These are phyloP conservation scores for Apis dorsata DNA, from an alignment of 1,140 invertebrate genomes.

Conservation along the genomic window DNA sequence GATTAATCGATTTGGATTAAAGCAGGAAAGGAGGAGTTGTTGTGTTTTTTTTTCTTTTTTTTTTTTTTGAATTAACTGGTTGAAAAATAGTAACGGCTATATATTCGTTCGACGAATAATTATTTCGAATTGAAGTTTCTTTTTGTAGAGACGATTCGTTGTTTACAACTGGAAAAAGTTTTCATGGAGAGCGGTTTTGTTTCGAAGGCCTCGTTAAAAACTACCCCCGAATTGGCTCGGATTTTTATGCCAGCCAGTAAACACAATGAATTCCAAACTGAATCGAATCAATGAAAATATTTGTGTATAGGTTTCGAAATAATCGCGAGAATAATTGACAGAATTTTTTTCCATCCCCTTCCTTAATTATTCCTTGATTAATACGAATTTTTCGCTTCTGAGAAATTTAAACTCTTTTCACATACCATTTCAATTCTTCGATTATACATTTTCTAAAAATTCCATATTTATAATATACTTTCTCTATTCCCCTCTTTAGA, in stretches of 20 bases:
- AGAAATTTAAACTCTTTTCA: too few species aligned
- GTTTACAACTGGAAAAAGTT: not conserved
- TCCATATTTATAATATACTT: too few species aligned
- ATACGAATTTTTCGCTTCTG: too few species aligned
- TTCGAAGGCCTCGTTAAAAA: constrained; percentile 2
- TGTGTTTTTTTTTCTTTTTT: too few species aligned
- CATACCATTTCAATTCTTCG: too few species aligned
- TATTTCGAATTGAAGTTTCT: not conserved
- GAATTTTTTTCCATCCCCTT: not conserved
- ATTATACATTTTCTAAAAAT: too few species aligned
- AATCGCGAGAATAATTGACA: not conserved
- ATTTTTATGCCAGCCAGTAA: not conserved
- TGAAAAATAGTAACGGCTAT: not conserved
- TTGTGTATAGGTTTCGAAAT: not conserved
- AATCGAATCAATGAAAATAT: not conserved
- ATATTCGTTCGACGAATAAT: not conserved
- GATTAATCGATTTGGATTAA: not conserved
- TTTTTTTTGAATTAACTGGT: too few species aligned
- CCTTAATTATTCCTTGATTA: too few species aligned
- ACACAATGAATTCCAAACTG: not conserved
- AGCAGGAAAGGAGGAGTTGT: too few species aligned
- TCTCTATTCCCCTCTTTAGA: too few species aligned
- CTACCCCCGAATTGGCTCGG: not conserved
- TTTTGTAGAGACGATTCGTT: not conserved
- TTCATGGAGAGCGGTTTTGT: not conserved